Evolutionary conservation across 2,113 vertebrate species (phyloP).

Genomic region (Anser brachyrhynchus): DNA sequence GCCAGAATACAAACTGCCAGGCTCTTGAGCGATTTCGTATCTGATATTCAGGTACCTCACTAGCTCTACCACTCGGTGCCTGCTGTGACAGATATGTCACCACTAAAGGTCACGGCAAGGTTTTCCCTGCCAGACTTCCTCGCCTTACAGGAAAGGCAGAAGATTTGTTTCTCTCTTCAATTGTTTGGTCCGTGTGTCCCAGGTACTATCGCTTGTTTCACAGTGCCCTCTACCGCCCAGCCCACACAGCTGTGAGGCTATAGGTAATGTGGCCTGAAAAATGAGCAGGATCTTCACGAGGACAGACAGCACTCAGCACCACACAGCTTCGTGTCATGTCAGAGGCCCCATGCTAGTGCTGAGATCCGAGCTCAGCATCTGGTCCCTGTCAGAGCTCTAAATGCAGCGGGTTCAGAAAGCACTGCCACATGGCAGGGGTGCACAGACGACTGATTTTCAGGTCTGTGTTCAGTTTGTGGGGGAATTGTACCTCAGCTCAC

Average conservation of each 20-base stretch:
- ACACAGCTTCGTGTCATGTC: rapidly evolving
- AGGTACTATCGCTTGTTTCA: background rate
- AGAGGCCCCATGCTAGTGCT: background rate
- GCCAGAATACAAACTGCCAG: background rate
- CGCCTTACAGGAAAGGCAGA: background rate
- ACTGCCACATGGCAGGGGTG: background rate
- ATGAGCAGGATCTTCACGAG: rapidly evolving
- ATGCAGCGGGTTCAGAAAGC: background rate
- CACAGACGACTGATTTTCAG: background rate
- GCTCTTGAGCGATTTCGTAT: background rate
- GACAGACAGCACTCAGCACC: background rate
- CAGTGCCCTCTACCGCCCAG: conserved; percentile 47
- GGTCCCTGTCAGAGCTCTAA: background rate
- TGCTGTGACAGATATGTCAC: conserved; percentile 9
- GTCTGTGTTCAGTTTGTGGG: background rate
- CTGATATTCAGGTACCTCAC: conserved; percentile 18
- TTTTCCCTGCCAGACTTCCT: background rate
- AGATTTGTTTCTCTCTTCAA: background rate
- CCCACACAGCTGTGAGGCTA: background rate
- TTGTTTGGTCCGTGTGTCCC: rapidly evolving
- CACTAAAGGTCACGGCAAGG: conserved; percentile 40
- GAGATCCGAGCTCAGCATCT: background rate
- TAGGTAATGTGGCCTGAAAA: background rate
- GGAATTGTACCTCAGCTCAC: background rate
- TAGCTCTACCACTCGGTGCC: background rate